A percentile compares a stretch with the other conserved stretches of the same genome.
Conservation (phyloP, 2,113 vertebrate species). For the Oceanites oceanicus region DNA sequence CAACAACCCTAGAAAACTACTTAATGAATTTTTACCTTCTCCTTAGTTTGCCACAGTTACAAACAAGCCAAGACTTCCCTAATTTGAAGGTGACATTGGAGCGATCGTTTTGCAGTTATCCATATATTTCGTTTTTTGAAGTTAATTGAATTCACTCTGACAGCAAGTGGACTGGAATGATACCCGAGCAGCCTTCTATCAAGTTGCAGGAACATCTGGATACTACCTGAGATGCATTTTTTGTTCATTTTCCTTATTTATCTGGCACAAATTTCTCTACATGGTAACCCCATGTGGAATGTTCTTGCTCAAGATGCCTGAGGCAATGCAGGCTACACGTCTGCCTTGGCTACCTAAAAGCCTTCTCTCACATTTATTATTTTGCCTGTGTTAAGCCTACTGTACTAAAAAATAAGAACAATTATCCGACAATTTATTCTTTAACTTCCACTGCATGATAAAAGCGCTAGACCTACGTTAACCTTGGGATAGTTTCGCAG, state of each 20-base stretch:
- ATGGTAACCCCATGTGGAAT: background rate
- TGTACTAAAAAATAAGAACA: background rate
- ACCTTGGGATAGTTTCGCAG: background rate
- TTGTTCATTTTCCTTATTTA: background rate
- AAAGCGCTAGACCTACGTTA: background rate
- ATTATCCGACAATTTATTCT: background rate
- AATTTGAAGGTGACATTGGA: conserved; percentile 23
- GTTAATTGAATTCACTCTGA: background rate
- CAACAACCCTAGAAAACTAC: background rate
- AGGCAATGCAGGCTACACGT: background rate
- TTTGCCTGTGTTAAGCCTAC: background rate
- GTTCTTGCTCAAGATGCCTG: background rate
- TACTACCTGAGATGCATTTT: background rate
- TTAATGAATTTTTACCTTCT: background rate
- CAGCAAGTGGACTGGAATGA: background rate
- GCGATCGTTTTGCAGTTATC: background rate
- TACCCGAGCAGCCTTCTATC: background rate
- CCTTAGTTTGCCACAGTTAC: background rate
- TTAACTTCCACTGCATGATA: background rate
- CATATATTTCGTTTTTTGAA: background rate
- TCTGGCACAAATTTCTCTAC: background rate
- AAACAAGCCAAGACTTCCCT: background rate
- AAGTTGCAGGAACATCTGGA: background rate
- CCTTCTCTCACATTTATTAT: background rate
- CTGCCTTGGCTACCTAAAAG: background rate